phyloP scores from a whole-genome alignment of 2,888 invertebrate genomes.

The Hermaeophaga mercurialis region DNA sequence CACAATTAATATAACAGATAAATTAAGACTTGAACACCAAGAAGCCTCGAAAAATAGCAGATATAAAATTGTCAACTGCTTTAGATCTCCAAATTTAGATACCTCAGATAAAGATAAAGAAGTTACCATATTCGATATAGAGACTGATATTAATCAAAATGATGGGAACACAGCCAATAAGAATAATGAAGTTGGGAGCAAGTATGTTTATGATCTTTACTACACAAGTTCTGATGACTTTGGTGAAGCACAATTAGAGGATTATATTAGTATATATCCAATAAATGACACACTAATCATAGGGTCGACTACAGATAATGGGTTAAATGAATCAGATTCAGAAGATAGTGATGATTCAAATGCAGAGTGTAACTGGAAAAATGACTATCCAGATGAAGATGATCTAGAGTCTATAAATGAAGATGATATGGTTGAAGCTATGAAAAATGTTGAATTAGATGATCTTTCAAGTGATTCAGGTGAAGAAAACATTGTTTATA shows the following conservation, averaged over 20 bases:
- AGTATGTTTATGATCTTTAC: constrained; percentile 70
- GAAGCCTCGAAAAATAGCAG: constrained; percentile 60
- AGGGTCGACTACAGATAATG: constrained; percentile 45
- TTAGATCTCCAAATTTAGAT: constrained; percentile 55
- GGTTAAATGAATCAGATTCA: constrained; percentile 56
- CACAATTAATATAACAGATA: constrained; percentile 56
- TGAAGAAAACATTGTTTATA: constrained; percentile 56
- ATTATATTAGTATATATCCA: constrained; percentile 56
- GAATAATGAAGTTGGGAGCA: constrained; percentile 33
- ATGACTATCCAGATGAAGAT: constrained; percentile 74
- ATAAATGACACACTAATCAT: constrained; percentile 56
- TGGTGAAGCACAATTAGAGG: constrained; percentile 56
- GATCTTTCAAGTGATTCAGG: constrained; percentile 54
- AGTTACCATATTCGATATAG: constrained; percentile 65
- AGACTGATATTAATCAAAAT: constrained; percentile 51
- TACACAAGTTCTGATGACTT: constrained; percentile 61
- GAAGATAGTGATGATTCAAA: constrained; percentile 75
- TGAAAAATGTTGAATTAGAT: constrained; percentile 55
- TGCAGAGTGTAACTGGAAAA: constrained; percentile 76
- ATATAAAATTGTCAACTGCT: constrained; percentile 65
- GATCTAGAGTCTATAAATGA: constrained; percentile 64
- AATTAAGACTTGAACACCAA: constrained; percentile 58
- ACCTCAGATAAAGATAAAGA: constrained; percentile 43
- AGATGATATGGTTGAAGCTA: constrained; percentile 66
- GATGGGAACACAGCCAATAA: constrained; percentile 26